These are phyloP conservation scores for Aeoliscus strigatus DNA, from an alignment of 2,797 vertebrate species.

Conservation along the genomic window DNA sequence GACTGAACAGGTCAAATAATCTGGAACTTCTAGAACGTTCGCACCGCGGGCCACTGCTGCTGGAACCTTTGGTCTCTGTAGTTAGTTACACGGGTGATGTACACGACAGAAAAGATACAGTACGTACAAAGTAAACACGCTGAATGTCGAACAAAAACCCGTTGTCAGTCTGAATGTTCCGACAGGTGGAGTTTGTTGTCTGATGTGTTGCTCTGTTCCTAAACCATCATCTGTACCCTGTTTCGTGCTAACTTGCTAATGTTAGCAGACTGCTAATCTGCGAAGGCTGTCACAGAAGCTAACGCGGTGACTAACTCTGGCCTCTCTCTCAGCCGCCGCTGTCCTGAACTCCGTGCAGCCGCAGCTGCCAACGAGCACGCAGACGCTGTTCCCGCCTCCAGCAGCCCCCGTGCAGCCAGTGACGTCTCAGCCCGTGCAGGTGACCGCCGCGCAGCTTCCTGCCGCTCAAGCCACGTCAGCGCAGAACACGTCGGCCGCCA, in stretches of 20 bases:
- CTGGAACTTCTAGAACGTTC: too few species aligned
- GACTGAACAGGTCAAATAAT: too few species aligned
- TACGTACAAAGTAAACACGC: too few species aligned
- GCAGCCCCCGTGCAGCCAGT: constrained; percentile 67
- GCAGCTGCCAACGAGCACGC: constrained; percentile 73
- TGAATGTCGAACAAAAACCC: too few species aligned
- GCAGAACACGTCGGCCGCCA: constrained; percentile 59
- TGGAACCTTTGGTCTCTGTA: too few species aligned
- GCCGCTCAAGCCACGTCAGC: constrained; percentile 67
- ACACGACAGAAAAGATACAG: too few species aligned
- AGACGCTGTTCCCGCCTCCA: constrained; percentile 76
- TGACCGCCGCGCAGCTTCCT: constrained; percentile 66
- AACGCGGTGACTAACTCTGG: not conserved
- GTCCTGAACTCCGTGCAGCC: constrained; percentile 85
- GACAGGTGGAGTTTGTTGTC: too few species aligned
- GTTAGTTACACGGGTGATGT: too few species aligned
- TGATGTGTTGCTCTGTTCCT: not conserved
- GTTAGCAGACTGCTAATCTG: not conserved
- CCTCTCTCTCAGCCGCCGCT: constrained; percentile 76
- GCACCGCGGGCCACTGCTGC: too few species aligned
- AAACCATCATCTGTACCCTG: too few species aligned
- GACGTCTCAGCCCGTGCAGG: constrained; percentile 62
- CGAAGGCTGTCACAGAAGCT: not conserved
- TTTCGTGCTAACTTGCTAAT: not conserved
- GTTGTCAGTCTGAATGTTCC: too few species aligned